Evolutionary conservation across 2,888 invertebrate genomes (phyloP).

Genomic region (Troides helena): DNA sequence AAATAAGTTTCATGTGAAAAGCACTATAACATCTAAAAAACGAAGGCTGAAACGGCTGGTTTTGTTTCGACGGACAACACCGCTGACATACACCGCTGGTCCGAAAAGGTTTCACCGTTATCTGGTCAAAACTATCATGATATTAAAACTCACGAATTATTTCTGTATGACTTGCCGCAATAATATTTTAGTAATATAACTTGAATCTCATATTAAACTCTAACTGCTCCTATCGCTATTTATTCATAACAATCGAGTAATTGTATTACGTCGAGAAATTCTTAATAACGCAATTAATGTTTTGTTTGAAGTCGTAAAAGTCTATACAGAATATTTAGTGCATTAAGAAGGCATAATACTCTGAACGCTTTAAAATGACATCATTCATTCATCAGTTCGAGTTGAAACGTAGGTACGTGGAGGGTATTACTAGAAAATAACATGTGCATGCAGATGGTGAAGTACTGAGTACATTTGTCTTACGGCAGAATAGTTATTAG

Average conservation of each 20-base stretch:
- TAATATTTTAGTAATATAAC: constrained; percentile 66
- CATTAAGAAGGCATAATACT: constrained; percentile 1
- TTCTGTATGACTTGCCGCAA: constrained; percentile 71
- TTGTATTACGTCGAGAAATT: constrained; percentile 57
- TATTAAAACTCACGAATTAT: constrained; percentile 64
- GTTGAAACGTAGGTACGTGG: constrained; percentile 21
- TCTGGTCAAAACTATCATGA: constrained; percentile 63
- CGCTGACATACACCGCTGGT: constrained; percentile 28
- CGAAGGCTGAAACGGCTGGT: constrained; percentile 1
- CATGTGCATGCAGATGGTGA: constrained; percentile 36
- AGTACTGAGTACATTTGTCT: constrained; percentile 46
- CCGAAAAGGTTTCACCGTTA: constrained; percentile 67
- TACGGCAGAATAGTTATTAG: constrained; percentile 52
- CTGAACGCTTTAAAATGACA: constrained; percentile 9
- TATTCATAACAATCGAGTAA: constrained; percentile 54
- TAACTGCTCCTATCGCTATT: constrained; percentile 40
- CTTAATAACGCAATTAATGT: constrained; percentile 46
- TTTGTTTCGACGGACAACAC: constrained; percentile 11
- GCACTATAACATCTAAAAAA: too few relatives aligned
- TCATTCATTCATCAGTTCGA: constrained; percentile 24
- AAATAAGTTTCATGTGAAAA: neutral
- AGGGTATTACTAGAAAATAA: constrained; percentile 31
- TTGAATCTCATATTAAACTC: constrained; percentile 66
- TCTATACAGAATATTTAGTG: constrained; percentile 3
- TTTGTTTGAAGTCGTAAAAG: constrained; percentile 15